These are phyloP conservation scores for Cheilosia scutellata DNA, from an alignment of 2,888 invertebrate genomes.

Conservation along the genomic window DNA sequence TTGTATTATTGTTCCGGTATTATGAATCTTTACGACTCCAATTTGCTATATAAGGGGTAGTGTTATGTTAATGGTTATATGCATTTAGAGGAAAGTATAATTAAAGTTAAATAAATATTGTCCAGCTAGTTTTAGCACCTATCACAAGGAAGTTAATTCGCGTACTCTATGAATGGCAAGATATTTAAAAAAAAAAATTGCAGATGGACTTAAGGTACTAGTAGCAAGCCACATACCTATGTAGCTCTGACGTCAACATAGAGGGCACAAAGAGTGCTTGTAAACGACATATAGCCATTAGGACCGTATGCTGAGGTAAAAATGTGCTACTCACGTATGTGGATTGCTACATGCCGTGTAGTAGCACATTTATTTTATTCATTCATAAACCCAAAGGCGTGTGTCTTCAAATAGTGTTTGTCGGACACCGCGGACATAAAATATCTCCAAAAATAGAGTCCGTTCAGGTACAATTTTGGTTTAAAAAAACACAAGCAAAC, in stretches of 20 bases:
- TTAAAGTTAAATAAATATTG: neutral
- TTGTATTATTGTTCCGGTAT: conserved; percentile 83
- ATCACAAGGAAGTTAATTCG: too few relatives aligned
- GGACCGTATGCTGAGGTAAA: too few relatives aligned
- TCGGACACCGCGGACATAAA: neutral
- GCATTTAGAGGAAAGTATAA: neutral
- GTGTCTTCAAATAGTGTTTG: too few relatives aligned
- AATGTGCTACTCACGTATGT: too few relatives aligned
- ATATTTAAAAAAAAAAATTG: neutral
- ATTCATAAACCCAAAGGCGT: too few relatives aligned
- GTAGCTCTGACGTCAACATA: too few relatives aligned
- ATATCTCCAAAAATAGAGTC: conserved; percentile 20
- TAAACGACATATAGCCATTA: too few relatives aligned
- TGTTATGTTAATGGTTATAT: conserved; percentile 18
- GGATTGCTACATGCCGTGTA: too few relatives aligned
- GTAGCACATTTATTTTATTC: too few relatives aligned
- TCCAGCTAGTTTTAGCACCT: neutral
- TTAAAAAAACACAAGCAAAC: conserved; percentile 21
- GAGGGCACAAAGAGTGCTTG: too few relatives aligned
- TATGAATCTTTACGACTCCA: conserved; percentile 84
- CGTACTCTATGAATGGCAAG: neutral
- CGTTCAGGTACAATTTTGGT: neutral
- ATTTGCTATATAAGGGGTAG: conserved; percentile 79
- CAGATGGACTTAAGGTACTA: too few relatives aligned
- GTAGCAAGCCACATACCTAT: too few relatives aligned